Base-by-base conservation (phyloP, 2,888 invertebrate species). In the Aleiodes leptofemur region DNA sequence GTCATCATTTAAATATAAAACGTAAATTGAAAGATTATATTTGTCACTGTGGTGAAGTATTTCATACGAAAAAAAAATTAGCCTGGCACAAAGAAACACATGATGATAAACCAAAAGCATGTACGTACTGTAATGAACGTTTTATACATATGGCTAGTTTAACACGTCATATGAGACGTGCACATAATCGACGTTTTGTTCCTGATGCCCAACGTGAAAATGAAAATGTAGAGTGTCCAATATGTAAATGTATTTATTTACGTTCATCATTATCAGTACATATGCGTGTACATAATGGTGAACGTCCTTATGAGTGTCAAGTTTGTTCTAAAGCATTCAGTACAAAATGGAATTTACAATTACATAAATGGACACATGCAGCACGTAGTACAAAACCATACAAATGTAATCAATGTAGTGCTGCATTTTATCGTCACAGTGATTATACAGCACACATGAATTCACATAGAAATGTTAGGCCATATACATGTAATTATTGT, bases 361-460 rank as follows among this genome's bases (percentile, higher is more conserved):
- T 96, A 82, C 97, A 97, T 90, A 94, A 95, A 81, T 96, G 96
- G 96, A 96, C 96, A 69, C 97, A 97, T 90, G 94, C 95, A 73
- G 94, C 94, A 70, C 94, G 96, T 78, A 94, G 95, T 14, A 92
- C 95, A 38, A 96, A 96, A 86, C 97, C 97, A 0, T 96, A 92
- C 91, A 96, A 96, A 88, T 97, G 97, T 90, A 92, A 92, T 79
- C 92, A 94, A 82, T 97, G 97, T 89, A 95, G 95, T 83, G 94
- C 95, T 74, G 96, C 96, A 16, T 97, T 96, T 90, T 94, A 96
- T 74, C 92, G 96, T 8, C 94, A 95, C 83, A 91, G 94, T 48
- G 96, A 96, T 86, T 95, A 94, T 88, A 91, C 94, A 53, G 94
- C 96, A 11, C 97, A 97, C 89, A 94, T 96, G 93, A 95, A 96